Percentiles rank a stretch among this genome's conserved stretches.
phyloP scores from a whole-genome alignment of 2,888 invertebrate species.

The Cybosia mesomella region DNA sequence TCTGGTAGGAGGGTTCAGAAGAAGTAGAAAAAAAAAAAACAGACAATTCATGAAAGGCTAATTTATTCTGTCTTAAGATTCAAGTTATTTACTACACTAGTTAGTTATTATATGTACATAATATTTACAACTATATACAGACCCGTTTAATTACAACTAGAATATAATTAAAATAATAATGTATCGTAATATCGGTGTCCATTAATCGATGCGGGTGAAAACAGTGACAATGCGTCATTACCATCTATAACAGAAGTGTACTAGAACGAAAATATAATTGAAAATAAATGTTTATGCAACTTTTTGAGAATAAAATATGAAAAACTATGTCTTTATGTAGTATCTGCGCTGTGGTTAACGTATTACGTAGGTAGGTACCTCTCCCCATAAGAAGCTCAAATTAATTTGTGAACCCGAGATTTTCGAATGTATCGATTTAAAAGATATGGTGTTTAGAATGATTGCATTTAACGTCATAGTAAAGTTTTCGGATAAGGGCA shows the following conservation, averaged over 20 bases:
- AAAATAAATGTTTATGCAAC: not conserved
- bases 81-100: slow-evolving; percentile 62
- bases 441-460: slow-evolving; percentile 53
- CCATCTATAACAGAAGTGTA: not conserved
- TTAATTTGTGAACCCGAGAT: too few relatives aligned
- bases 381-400: too few relatives aligned
- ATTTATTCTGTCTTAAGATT: slow-evolving; percentile 73
- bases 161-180: slow-evolving; percentile 5
- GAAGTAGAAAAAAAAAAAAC: slow-evolving; percentile 38
- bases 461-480: slow-evolving; percentile 59
- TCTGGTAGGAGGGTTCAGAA: not conserved
- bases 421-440: slow-evolving; percentile 27
- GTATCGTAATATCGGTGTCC: slow-evolving; percentile 15
- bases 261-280: not conserved
- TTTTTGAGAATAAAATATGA: not conserved
- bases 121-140: slow-evolving; percentile 65
- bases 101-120: slow-evolving; percentile 68
- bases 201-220: slow-evolving; percentile 8
- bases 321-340: too few relatives aligned
- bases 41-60: slow-evolving; percentile 60
- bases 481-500: slow-evolving; percentile 60
- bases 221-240: slow-evolving; percentile 3
- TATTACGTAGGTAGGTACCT: too few relatives aligned
- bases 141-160: slow-evolving; percentile 59
- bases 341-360: not conserved